Conservation (phyloP, 2,113 vertebrate species). For the Zapornia atra region DNA sequence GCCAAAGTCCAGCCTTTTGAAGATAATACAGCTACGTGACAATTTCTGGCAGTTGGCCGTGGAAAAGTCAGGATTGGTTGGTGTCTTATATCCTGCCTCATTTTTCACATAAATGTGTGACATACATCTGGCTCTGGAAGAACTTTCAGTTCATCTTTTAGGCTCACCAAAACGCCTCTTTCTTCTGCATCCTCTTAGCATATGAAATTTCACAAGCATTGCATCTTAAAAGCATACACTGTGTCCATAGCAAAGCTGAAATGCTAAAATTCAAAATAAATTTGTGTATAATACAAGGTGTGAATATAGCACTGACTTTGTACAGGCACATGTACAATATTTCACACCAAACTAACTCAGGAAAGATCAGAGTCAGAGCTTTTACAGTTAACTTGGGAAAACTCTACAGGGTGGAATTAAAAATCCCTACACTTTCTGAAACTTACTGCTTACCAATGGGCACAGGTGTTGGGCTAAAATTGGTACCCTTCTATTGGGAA, state of each 20-base stretch:
- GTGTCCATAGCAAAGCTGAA: background rate
- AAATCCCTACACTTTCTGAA: background rate
- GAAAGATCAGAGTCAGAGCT: background rate
- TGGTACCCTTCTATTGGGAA: background rate
- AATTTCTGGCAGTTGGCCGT: constrained; percentile 40
- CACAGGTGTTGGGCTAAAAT: background rate
- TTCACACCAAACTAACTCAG: background rate
- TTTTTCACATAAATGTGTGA: constrained; percentile 31
- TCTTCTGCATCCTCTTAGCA: background rate
- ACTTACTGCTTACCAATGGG: background rate
- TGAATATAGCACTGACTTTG: background rate
- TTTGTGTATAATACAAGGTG: background rate
- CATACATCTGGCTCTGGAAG: constrained; percentile 37
- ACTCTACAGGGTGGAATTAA: background rate
- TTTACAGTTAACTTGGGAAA: background rate
- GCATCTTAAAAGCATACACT: background rate
- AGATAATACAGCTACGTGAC: constrained; percentile 62
- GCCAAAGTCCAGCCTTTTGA: constrained; percentile 61
- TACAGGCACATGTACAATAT: rapidly evolving
- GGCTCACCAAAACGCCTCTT: background rate
- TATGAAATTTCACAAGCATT: background rate
- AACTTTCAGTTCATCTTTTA: background rate
- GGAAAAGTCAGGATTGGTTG: constrained; percentile 34
- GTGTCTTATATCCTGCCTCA: constrained; percentile 57
- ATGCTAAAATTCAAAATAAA: background rate